Base-by-base conservation (phyloP, 1,140 invertebrate species). In the Drosophila auraria region DNA sequence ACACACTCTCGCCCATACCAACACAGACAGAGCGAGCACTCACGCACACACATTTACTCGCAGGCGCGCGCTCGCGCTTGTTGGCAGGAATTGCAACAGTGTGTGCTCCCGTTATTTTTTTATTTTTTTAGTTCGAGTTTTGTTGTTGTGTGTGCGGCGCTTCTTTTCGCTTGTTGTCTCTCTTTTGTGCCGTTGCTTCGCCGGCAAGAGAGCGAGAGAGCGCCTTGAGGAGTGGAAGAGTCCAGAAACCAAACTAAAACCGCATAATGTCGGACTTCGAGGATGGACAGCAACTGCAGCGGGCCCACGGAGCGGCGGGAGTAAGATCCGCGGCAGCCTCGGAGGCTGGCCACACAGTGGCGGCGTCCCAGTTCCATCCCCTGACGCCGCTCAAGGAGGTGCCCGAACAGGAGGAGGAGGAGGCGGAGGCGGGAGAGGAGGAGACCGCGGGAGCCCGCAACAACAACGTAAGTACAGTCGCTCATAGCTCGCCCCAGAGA, bases 231-330 rank as follows among this genome's bases (percentile, higher is more conserved):
- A 40, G 15, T 40, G 54, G 54, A 57, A 57, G 54, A 40, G 36
- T 57, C 54, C 36, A 57, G 54, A 40, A 25, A 44, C 4, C 14
- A 63, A 65, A 62, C 70, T 68, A 80, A 87, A 65, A 50, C 59
- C 59, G 64, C 77, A 87, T 61, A 81, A 89, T 89, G 83, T 86
- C 83, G 38, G 58, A 77, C 53, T 57, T 42, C 59, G 84, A 89
- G 73, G 81, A 84, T 79, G 82, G 81, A 49, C 78, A 61, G 23
- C 65, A 69, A 30, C 44, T 36, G 25, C 53, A 54, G 56, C 53
- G 71, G 12, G 69, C 40, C 36, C 20, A 49, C 3, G 27, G 15
- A 33, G 20, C 15, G 12, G 20, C 15, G 8, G 42, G 69, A 50
- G 60, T 49, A 30, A 53, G 30, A 53, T 30, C 27, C 27, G n/a